Evolutionary conservation across 2,888 invertebrate species (phyloP), one percentile per base, ranked within the genome.

Genomic region (Drosophila formosana): DNA sequence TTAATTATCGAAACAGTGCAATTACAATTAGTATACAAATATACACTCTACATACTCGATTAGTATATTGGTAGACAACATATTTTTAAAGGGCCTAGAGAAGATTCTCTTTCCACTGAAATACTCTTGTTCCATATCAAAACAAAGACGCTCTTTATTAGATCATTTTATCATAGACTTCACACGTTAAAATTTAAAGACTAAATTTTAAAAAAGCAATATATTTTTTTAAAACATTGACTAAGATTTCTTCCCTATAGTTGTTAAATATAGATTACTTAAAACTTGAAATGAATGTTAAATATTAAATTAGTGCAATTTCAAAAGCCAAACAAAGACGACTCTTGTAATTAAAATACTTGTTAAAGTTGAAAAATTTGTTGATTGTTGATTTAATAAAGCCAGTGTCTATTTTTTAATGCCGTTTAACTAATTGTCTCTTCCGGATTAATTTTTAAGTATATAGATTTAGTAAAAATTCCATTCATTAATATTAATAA

Each of bases 351-450:
- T 56, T 18, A 1, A 8, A 28, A 23, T 7, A 37, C 46, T 45
- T 67, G 67, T 80, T 63, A 72, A 75, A 43, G 67, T 80, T 63
- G 66, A 75, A 43, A 41, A 43, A 23, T 5, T 65, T 80, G 72
- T 70, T 61, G 25, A 6, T 65, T 80, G 72, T 70, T 61, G 25
- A 67, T 61, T 56, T 39, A 77, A 80, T 72, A 72, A 80, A 80
- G 60, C 32, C 28, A 66, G 57, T 49, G 47, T 70, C 13, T 65
- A 76, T 66, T 75, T 70, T 77, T 70, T 55, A 65, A 65, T 11
- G 39, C 11, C 53, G 13, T 41, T 32, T 18, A 43, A 11, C 11
- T 34, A 43, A 51, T 51, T 66, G 18, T 41, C 39, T 41, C 6
- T 18, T 18, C 13, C 39, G 18, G 39, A 41, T 41, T 41, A 7